Base-by-base conservation (phyloP, 2,888 invertebrate species). In the Cephonodes hylas region DNA sequence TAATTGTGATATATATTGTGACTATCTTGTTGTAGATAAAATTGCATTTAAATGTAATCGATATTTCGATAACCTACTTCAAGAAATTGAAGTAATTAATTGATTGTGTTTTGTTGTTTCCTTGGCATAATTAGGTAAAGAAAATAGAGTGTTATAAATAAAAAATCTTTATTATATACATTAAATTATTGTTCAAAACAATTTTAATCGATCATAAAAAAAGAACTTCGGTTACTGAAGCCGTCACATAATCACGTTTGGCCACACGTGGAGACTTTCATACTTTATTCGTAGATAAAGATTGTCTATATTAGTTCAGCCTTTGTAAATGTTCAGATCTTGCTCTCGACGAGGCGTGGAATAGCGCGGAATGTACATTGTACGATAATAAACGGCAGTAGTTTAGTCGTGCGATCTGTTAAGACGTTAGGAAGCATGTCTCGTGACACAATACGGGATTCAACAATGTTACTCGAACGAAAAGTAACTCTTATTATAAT, bases 161-260 rank as follows among this genome's bases (percentile, higher is more conserved):
- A 90, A 87, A 89, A 88, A 85, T 85, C 84, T 91, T 90, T 91
- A 91, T 89, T 91, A 88, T 89, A 89, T 89, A 90, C 89, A 90
- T 89, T 91, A 88, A 87, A 89, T 89, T 87, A 89, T 84, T 83
- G 82, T 84, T 84, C 83, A 83, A 85, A 86, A 88, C 84, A 88
- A 84, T 80, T 81, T 74, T 82, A 53, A 82, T 79, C 75, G 81
- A 85, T 84, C 71, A 73, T 86, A 84, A 83, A 74, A 76, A 78
- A 74, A 78, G 77, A 85, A 85, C 90, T 88, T 91, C 90, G 79
- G 89, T 90, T 89, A 89, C 84, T 88, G 87, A 89, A 88, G 90
- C 89, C 79, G 78, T 88, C 82, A 79, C 76, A 78, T 70, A 74
- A 80, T 83, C 73, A 81, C 81, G 83, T 86, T 85, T 84, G 85